Conservation (phyloP, 2,888 invertebrate genomes). For the Palloptera scutellata region DNA sequence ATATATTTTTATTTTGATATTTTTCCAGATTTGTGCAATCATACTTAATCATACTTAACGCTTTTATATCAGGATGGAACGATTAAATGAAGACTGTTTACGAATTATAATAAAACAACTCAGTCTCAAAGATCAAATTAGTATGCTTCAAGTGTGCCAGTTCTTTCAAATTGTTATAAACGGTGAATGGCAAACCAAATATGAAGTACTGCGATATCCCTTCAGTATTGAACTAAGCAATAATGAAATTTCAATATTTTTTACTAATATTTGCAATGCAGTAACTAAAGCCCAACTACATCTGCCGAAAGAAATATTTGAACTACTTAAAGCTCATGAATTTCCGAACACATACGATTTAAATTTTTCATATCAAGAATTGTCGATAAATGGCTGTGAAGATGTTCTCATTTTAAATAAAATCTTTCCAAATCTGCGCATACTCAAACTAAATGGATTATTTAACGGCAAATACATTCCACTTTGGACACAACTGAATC, state of each 20-base stretch:
- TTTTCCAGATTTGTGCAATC: too few species aligned
- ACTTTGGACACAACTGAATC: slow-evolving; percentile 15
- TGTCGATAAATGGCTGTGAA: neutral
- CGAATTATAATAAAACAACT: slow-evolving; percentile 5
- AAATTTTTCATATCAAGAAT: neutral
- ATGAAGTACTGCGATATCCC: neutral
- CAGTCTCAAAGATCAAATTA: slow-evolving; percentile 11
- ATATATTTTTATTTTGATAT: too few species aligned
- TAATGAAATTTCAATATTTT: neutral
- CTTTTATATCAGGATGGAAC: slow-evolving; percentile 7
- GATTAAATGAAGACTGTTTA: slow-evolving; percentile 15
- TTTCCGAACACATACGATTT: slow-evolving; percentile 13
- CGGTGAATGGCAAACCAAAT: slow-evolving; percentile 12
- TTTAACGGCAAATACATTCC: slow-evolving; percentile 14
- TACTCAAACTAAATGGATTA: slow-evolving; percentile 10
- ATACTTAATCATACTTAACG: too few species aligned
- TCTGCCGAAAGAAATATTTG: neutral
- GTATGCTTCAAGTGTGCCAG: neutral
- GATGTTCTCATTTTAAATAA: slow-evolving; percentile 1
- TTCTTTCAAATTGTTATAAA: neutral
- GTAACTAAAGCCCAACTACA: neutral
- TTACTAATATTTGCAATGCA: neutral
- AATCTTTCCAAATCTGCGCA: slow-evolving; percentile 18
- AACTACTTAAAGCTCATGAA: neutral
- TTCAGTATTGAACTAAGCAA: neutral